These are phyloP conservation scores for Phycodurus eques DNA, from an alignment of 2,113 vertebrate species.

Conservation along the genomic window DNA sequence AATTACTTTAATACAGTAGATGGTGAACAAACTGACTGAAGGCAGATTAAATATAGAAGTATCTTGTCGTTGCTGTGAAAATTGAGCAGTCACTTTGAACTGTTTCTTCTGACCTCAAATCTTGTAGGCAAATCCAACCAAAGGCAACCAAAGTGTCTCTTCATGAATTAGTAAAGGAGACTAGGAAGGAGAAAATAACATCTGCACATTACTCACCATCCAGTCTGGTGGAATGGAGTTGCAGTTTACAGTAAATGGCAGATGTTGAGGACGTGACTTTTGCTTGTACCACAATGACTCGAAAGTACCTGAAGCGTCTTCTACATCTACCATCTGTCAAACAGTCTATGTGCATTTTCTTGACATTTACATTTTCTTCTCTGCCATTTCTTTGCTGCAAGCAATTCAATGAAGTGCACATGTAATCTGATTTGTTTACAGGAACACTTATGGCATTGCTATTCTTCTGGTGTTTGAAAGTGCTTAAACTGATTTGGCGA, in stretches of 20 bases:
- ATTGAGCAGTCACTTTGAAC: conserved; percentile 12
- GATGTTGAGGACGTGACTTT: background rate
- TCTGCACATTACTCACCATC: conserved; percentile 20
- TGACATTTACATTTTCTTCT: background rate
- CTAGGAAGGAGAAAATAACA: conserved; percentile 15
- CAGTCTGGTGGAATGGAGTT: conserved; percentile 2
- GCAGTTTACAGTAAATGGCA: background rate
- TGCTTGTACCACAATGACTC: background rate
- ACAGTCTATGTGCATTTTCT: background rate
- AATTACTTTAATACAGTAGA: background rate
- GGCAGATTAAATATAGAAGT: conserved; percentile 12
- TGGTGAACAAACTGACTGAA: background rate
- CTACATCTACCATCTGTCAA: background rate
- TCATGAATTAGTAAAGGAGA: conserved; percentile 17
- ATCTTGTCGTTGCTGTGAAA: conserved; percentile 28
- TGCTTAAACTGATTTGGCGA: background rate
- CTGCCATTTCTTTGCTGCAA: too few relatives aligned
- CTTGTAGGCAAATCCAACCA: conserved; percentile 14
- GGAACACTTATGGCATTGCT: background rate
- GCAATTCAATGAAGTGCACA: too few relatives aligned
- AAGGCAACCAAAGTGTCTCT: conserved; percentile 23
- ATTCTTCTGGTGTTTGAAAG: background rate
- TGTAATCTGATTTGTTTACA: background rate
- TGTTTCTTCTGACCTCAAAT: conserved; percentile 29
- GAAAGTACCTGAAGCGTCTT: background rate